Base-by-base conservation (phyloP, 2,888 invertebrate species). In the Drosophila pegasa region DNA sequence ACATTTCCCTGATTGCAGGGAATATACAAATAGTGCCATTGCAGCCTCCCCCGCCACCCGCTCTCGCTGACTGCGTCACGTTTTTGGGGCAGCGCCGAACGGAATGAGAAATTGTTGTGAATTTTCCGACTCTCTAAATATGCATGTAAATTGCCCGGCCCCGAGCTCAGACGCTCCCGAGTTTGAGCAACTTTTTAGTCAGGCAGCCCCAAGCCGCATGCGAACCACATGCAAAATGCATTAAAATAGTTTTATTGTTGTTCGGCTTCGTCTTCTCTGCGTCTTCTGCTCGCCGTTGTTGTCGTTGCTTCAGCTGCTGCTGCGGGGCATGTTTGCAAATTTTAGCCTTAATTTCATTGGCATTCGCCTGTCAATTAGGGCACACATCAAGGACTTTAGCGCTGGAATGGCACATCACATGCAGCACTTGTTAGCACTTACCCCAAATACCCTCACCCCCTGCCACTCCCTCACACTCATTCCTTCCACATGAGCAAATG, bases 331-430 rank as follows among this genome's bases (percentile, higher is more conserved):
- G 57, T 75, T 41, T 50, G 50, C 10, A 25, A 54, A 60, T 54
- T 75, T 63, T 52, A 71, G 71, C 78, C 76, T 70, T 75, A 84
- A 83, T 80, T 80, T 70, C 64, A 70, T 77, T 75, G 59, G 54
- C 71, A 71, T 80, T 84, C 81, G 54, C 72, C 73, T 80, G 87
- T 83, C 87, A 83, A 83, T 83, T 83, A 87, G 50, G 71, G 73
- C 20, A 58, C 60, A 47, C 71, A 59, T 75, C 72, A 83, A 82
- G 84, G 84, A 72, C 81, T 29, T 38, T 57, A 22, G 18, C 52
- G 20, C 38, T 22, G 37, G 38, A 54, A 41, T 59, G 60, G 37
- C 63, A 66, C 67, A 54, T 60, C 35, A 14, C 33, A 47, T 25
- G 6, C 31, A 33, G 47, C 50, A 50, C 50, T 50, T 33, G 33